A percentile compares a stretch with the other conserved stretches of the same genome.
Evolutionary conservation across 2,888 invertebrate species (phyloP).

Genomic region (Merodon equestris): DNA sequence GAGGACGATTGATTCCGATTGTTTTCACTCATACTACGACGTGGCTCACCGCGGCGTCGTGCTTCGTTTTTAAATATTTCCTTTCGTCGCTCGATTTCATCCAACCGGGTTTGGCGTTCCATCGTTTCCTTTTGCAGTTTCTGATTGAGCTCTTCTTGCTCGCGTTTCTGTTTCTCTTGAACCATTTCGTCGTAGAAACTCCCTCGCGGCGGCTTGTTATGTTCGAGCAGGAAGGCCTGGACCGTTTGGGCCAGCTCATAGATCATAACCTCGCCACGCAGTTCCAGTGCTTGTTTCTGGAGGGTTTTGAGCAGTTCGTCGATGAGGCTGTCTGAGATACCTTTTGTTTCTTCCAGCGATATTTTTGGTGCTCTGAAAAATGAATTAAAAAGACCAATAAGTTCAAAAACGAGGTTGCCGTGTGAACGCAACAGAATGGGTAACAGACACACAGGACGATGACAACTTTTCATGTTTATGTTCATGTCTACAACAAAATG

Average conservation of each 20-base stretch:
- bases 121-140: conserved; percentile 84
- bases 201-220: conserved; percentile 88
- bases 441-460: no score
- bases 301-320: conserved; percentile 83
- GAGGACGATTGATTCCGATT: conserved; percentile 80
- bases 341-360: conserved; percentile 86
- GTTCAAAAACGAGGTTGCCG: no score
- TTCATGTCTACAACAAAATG: no score
- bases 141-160: conserved; percentile 82
- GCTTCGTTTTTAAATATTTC: conserved; percentile 87
- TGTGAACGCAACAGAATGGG: no score
- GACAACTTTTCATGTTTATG: no score
- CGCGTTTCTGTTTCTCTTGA: conserved; percentile 83
- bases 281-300: conserved; percentile 80
- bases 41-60: conserved; percentile 79
- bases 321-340: conserved; percentile 86
- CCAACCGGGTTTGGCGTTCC: conserved; percentile 85
- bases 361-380: conserved; percentile 83
- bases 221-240: conserved; percentile 87
- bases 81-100: conserved; percentile 88
- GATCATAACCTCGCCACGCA: conserved; percentile 92
- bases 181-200: conserved; percentile 97
- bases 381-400: neutral
- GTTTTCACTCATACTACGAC: conserved; percentile 80
- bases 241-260: conserved; percentile 89